Evolutionary conservation across 1,140 invertebrate genomes (phyloP).

Genomic region (Hylaeus anthracinus): DNA sequence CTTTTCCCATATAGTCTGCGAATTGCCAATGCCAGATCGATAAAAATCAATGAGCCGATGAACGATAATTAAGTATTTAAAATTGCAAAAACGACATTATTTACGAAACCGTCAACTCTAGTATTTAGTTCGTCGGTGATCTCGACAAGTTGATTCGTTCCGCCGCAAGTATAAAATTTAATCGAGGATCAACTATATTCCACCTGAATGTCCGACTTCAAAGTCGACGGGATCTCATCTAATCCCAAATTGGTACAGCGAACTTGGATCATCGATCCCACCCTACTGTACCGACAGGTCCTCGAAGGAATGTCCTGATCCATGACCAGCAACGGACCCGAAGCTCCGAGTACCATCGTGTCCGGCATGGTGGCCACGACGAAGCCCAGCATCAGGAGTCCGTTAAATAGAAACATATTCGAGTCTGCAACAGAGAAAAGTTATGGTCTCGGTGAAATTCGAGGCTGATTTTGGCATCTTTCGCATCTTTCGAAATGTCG

Average conservation of each 20-base stretch:
- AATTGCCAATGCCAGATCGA: no score
- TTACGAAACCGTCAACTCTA: no score
- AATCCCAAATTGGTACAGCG: constrained; percentile 64
- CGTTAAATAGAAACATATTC: constrained; percentile 59
- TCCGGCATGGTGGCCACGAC: constrained; percentile 42
- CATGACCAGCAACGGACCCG: constrained; percentile 50
- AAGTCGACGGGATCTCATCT: constrained; percentile 59
- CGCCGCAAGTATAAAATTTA: no score
- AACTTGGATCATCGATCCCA: constrained; percentile 65
- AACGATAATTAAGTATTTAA: no score
- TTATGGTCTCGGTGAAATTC: constrained; percentile 14
- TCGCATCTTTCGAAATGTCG: not conserved
- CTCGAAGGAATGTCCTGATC: constrained; percentile 56
- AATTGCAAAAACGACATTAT: no score
- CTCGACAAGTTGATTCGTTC: no score
- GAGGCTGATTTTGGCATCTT: no score
- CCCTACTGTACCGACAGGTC: constrained; percentile 61
- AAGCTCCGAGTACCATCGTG: constrained; percentile 43
- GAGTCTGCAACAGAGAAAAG: constrained; percentile 68
- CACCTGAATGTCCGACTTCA: constrained; percentile 71
- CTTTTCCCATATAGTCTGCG: no score
- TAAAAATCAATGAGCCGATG: no score
- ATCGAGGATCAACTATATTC: not conserved
- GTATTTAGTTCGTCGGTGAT: no score
- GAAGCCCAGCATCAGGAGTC: constrained; percentile 58